Evolutionary conservation across 2,113 vertebrate genomes (phyloP), one percentile per base, ranked within the genome.

Genomic region (Tenebrosternarchus preto): DNA sequence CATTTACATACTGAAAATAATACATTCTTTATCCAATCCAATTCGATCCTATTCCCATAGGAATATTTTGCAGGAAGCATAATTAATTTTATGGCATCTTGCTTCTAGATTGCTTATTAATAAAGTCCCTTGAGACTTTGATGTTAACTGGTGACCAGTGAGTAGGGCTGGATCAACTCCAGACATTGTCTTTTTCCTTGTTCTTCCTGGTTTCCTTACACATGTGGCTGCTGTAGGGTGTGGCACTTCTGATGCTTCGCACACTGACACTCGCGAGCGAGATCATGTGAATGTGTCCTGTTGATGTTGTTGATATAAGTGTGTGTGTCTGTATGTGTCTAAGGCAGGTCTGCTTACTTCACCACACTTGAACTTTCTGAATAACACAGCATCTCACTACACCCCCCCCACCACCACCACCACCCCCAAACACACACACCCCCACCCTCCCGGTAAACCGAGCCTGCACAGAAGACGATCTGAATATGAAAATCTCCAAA

Each of bases 1-100:
- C 63, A 19, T 17, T 39, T 68, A 68, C 20, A 39, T 39, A 4
- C 33, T 59, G 55, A 31, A n/a, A 27, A 80, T 56, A 64, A 25
- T 39, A 64, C 55, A 19, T 33, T 79, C 69, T 61, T 73, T 15
- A 64, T 56, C 69, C 55, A 33, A 66, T 36, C 25, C 24, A 27
- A 57, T 80, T 80, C 16, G 27, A 17, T 56, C 29, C 66, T 56
- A 39, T 25, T 74, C 70, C 78, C 46, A 43, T 53, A 61, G 43
- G 78, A 73, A 50, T 56, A 74, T 63, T 67, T 17, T 66, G 46
- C 60, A n/a, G 50, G 71, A 74, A 60, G 67, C 61, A 67, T 80
- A 74, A 80, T 80, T 74, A 80, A 59, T 75, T 67, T 80, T 64
- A 22, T 36, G 33, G 64, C 24, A 68, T 74, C 72, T 16, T 22